A percentile compares a stretch with the other conserved stretches of the same genome.
Conservation (phyloP, 2,888 invertebrate species). For the Melieria crassipennis region DNA sequence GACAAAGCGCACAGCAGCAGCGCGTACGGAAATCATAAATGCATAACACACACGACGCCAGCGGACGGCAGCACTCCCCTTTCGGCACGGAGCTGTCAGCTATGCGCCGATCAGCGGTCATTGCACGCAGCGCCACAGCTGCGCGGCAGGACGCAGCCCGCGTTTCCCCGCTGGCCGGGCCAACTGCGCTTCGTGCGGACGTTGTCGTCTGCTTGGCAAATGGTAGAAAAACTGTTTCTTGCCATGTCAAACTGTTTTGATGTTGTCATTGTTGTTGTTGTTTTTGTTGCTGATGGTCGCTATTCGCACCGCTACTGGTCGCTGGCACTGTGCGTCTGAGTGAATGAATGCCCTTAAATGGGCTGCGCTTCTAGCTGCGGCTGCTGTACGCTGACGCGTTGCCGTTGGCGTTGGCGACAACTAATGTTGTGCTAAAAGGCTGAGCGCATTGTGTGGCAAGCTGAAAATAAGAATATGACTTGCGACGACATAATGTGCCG, state of each 20-base stretch:
- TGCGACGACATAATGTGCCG: slow-evolving; percentile 38
- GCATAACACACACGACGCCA: not conserved
- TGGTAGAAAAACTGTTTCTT: slow-evolving; percentile 26
- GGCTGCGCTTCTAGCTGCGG: slow-evolving; percentile 25
- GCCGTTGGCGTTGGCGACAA: slow-evolving; percentile 11
- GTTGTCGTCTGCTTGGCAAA: not conserved
- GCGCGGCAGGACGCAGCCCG: slow-evolving; percentile 9
- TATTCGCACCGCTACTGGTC: slow-evolving; percentile 4
- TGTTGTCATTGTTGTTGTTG: too few species aligned
- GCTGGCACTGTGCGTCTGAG: slow-evolving; percentile 19
- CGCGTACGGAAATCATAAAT: slow-evolving; percentile 11
- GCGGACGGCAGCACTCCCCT: not conserved
- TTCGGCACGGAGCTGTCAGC: too few species aligned
- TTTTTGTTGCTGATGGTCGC: not conserved
- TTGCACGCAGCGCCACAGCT: slow-evolving; percentile 34
- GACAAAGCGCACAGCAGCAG: not conserved
- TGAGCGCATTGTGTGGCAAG: slow-evolving; percentile 36
- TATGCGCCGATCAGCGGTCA: slow-evolving; percentile 30
- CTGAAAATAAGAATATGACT: slow-evolving; percentile 30
- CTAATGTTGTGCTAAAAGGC: slow-evolving; percentile 32
- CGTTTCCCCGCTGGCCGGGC: not conserved
- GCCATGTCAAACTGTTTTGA: slow-evolving; percentile 16
- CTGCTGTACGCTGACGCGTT: slow-evolving; percentile 15
- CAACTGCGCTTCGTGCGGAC: too few species aligned
- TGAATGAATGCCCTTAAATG: slow-evolving; percentile 30